Evolutionary conservation across 2,888 invertebrate genomes (phyloP).

Genomic region (Oligia latruncula): DNA sequence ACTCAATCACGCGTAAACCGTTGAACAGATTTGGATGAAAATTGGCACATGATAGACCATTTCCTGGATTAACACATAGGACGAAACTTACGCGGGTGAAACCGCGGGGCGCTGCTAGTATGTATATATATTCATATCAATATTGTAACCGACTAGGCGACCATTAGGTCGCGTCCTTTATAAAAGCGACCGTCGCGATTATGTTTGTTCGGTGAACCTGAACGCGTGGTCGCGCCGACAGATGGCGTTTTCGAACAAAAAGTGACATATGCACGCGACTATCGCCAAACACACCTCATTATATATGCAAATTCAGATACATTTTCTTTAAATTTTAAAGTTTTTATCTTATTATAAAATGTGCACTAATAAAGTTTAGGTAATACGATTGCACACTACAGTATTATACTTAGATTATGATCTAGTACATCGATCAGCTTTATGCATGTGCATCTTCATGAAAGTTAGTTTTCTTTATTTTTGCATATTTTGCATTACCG

Average conservation of each 20-base stretch:
- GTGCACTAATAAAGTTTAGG: slow-evolving; percentile 37
- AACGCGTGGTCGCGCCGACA: not conserved
- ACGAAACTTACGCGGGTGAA: too few relatives aligned
- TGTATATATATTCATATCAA: too few relatives aligned
- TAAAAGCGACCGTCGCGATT: not conserved
- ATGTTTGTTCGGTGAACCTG: not conserved
- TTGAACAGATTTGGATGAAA: too few relatives aligned
- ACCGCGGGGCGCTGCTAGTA: too few relatives aligned
- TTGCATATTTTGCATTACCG: not conserved
- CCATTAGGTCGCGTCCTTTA: not conserved
- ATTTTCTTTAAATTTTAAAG: not conserved
- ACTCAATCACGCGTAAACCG: too few relatives aligned
- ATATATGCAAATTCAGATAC: not conserved
- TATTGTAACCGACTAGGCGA: not conserved
- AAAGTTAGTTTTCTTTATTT: not conserved
- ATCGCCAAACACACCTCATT: not conserved
- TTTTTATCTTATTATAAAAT: slow-evolving; percentile 10
- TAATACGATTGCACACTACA: slow-evolving; percentile 28
- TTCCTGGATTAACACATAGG: too few relatives aligned
- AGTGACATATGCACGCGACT: not conserved
- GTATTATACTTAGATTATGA: slow-evolving; percentile 26
- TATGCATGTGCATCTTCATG: not conserved
- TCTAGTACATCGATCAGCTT: slow-evolving; percentile 38
- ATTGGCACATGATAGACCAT: too few relatives aligned
- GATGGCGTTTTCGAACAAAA: not conserved